A percentile compares a stretch with the other conserved stretches of the same genome.
Conservation (phyloP, 2,888 invertebrate species). For the Cotesia congregata region DNA sequence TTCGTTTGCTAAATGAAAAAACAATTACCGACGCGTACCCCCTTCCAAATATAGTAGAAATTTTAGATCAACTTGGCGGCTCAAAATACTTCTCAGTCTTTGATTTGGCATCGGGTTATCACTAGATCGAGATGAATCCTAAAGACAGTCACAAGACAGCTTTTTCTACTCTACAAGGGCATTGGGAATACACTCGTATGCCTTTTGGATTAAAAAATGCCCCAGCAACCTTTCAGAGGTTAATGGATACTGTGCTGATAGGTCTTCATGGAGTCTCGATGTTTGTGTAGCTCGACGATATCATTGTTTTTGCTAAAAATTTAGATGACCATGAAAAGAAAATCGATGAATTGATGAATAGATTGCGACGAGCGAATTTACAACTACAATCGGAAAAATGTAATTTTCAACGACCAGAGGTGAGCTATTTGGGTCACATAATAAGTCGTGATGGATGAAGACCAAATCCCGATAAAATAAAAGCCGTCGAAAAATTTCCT, state of each 20-base stretch:
- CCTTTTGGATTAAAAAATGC: conserved; percentile 31
- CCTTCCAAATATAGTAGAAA: conserved; percentile 54
- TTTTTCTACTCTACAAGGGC: conserved; percentile 21
- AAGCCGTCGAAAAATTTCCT: conserved; percentile 29
- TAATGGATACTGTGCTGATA: conserved; percentile 24
- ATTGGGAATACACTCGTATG: conserved; percentile 21
- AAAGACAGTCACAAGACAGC: conserved; percentile 27
- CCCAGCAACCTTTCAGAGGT: conserved; percentile 19
- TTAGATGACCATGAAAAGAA: conserved; percentile 36
- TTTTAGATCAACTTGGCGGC: conserved; percentile 52
- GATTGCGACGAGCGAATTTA: conserved; percentile 24
- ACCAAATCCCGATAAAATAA: conserved; percentile 34
- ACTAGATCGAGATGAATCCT: conserved; percentile 27
- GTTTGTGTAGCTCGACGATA: conserved; percentile 55
- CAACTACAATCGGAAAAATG: conserved; percentile 35
- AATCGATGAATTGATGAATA: conserved; percentile 17
- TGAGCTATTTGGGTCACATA: conserved; percentile 34
- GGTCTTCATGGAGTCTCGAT: conserved; percentile 34
- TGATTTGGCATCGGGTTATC: conserved; percentile 36
- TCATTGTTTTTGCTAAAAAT: conserved; percentile 46
- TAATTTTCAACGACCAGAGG: conserved; percentile 32
- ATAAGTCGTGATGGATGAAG: conserved; percentile 31
- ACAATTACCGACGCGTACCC: conserved; percentile 57
- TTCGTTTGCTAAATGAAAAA: conserved; percentile 53
- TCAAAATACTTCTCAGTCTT: conserved; percentile 45